These are phyloP conservation scores for Diorhabda carinulata DNA, from an alignment of 1,140 invertebrate species.

Conservation along the genomic window DNA sequence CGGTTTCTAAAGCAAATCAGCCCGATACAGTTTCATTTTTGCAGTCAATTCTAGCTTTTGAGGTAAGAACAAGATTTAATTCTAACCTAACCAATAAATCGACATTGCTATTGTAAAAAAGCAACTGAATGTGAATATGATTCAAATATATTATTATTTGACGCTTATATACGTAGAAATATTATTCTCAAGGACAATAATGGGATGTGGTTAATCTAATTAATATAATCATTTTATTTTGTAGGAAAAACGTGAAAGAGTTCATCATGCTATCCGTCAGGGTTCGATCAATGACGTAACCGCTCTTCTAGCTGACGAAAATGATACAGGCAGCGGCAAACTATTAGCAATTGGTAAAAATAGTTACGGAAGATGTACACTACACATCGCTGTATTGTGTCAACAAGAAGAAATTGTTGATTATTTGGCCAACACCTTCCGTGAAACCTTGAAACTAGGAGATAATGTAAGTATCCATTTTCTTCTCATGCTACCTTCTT, in stretches of 20 bases:
- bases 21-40: constrained; percentile 62
- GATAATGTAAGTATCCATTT: constrained; percentile 70
- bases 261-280: constrained; percentile 70
- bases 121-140: too few species aligned
- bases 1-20: constrained; percentile 61
- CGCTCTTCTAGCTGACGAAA: constrained; percentile 55
- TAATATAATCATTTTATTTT: neutral
- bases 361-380: constrained; percentile 61
- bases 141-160: too few species aligned
- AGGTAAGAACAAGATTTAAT: constrained; percentile 52
- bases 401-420: constrained; percentile 74
- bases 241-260: constrained; percentile 68
- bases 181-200: too few species aligned
- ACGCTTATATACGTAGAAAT: too few species aligned
- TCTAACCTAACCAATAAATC: too few species aligned
- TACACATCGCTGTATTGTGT: constrained; percentile 79
- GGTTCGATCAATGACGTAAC: constrained; percentile 60
- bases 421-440: constrained; percentile 66
- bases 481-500: neutral
- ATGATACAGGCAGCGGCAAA: constrained; percentile 56
- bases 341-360: constrained; percentile 74
- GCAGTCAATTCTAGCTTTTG: constrained; percentile 65
- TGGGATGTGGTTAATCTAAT: too few species aligned
- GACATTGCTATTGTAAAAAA: too few species aligned
- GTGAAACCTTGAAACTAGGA: constrained; percentile 67